A percentile compares a stretch with the other conserved stretches of the same genome.
Evolutionary conservation across 2,888 invertebrate genomes (phyloP).

Genomic region (Mythimna vitellina): DNA sequence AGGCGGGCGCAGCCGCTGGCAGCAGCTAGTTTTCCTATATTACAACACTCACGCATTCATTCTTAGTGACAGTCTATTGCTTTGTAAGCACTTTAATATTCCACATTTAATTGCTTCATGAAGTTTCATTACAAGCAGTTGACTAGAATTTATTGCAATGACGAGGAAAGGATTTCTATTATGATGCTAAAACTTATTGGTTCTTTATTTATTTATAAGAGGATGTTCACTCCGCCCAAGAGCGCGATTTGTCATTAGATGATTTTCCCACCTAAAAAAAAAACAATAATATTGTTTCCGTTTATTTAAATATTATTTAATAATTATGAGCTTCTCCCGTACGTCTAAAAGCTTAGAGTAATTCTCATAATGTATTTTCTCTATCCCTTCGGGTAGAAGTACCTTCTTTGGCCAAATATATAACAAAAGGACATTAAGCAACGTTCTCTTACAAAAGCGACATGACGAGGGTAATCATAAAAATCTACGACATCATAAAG

Average conservation of each 20-base stretch:
- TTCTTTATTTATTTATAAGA: background rate
- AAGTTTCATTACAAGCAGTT: slow-evolving; percentile 38
- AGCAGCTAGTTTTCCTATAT: slow-evolving; percentile 11
- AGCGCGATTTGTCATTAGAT: no score
- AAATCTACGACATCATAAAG: slow-evolving; percentile 33
- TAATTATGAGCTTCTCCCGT: no score
- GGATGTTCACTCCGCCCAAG: no score
- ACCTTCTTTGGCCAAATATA: background rate
- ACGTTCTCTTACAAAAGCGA: slow-evolving; percentile 10
- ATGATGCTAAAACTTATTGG: background rate
- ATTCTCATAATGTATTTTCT: slow-evolving; percentile 5
- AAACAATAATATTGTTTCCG: no score
- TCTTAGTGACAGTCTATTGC: background rate
- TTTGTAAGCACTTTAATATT: slow-evolving; percentile 29
- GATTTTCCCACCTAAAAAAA: no score
- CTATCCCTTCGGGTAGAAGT: background rate
- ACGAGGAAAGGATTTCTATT: background rate
- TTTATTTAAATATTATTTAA: no score
- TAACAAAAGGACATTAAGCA: slow-evolving; percentile 13
- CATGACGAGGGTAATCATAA: slow-evolving; percentile 48
- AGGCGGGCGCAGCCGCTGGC: no score
- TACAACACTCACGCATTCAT: background rate
- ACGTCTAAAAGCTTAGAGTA: background rate
- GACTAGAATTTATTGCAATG: slow-evolving; percentile 24
- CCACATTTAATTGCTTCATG: slow-evolving; percentile 18